A percentile compares a stretch with the other conserved stretches of the same genome.
These are phyloP conservation scores for Catostomus latipinnis DNA, from an alignment of 2,797 vertebrate genomes.

Conservation along the genomic window DNA sequence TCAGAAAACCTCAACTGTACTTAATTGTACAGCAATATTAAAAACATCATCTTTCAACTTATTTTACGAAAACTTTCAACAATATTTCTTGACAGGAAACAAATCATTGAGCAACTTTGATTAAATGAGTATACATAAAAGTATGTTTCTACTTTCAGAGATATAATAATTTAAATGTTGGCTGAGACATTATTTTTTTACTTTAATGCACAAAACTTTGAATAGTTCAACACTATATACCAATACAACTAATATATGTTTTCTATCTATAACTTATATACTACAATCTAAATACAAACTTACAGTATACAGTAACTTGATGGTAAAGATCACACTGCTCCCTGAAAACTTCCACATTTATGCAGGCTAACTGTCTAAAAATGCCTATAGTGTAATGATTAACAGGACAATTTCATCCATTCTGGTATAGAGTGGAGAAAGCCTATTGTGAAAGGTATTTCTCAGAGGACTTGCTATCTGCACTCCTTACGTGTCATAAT, in stretches of 20 bases:
- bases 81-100: not conserved
- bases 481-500: constrained; percentile 21
- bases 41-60: not conserved
- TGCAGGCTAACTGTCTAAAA: not conserved
- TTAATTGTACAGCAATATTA: not conserved
- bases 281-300: too few species aligned
- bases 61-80: not conserved
- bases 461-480: constrained; percentile 19
- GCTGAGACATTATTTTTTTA: too few species aligned
- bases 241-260: too few species aligned
- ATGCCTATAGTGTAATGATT: constrained; percentile 28
- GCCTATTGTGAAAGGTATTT: constrained; percentile 4
- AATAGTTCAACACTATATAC: too few species aligned
- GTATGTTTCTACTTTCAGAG: too few species aligned
- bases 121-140: not conserved
- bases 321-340: constrained; percentile 1
- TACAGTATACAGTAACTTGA: too few species aligned
- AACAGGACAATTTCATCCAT: constrained; percentile 6
- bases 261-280: too few species aligned
- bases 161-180: too few species aligned
- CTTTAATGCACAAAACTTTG: too few species aligned
- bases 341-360: not conserved
- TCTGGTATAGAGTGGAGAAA: constrained; percentile 24
- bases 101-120: not conserved
- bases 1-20: too few species aligned